Evolutionary conservation across 1,140 invertebrate species (phyloP), one percentile per base, ranked within the genome.

Genomic region (Rhagoletis zephyria): DNA sequence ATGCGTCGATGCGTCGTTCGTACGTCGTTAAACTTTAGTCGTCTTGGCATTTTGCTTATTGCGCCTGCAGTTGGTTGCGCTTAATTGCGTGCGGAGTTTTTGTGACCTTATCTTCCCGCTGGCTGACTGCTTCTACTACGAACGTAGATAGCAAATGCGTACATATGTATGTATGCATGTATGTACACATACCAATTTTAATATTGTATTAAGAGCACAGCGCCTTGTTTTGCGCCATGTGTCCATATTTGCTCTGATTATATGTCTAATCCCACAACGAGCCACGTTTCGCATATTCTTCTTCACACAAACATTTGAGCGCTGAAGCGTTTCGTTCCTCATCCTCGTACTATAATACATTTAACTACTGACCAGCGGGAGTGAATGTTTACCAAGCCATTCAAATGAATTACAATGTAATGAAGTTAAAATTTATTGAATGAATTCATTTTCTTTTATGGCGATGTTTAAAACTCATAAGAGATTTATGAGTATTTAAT

Each of bases 1-100:
- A 91, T 91, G 91, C 91, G 91, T 91, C 63, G 48, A 48, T 81
- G 74, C 74, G 74, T 56, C 74, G 74, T 51, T 59, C 48, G 74
- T 30, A 10, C 4, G 48, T 77, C 48, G 48, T 40, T 56, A 42
- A 16, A 5, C 64, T 9, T 67, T 51, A 9, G 74, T 81, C 74
- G 74, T 81, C 48, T 81, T 81, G 74, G 74, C 74, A 4, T 63
- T 16, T 63, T 63, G 12, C n/a, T 63, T 63, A 16, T 7, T 63
- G 61, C n/a, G 4, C 0, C n/a, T 63, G 61, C 61, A 63, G 61
- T 63, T 30, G 30, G 30, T 30, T 30, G 30, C 30, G 30, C 30
- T 30, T 30, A 30, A 30, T 30, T 30, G 30, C 30, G 30, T 30
- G 1, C 30, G 30, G 0, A 30, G 30, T 30, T 30, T 30, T 30